Conservation (phyloP, 2,113 vertebrate species). For the Microcebus tavaratra region DNA sequence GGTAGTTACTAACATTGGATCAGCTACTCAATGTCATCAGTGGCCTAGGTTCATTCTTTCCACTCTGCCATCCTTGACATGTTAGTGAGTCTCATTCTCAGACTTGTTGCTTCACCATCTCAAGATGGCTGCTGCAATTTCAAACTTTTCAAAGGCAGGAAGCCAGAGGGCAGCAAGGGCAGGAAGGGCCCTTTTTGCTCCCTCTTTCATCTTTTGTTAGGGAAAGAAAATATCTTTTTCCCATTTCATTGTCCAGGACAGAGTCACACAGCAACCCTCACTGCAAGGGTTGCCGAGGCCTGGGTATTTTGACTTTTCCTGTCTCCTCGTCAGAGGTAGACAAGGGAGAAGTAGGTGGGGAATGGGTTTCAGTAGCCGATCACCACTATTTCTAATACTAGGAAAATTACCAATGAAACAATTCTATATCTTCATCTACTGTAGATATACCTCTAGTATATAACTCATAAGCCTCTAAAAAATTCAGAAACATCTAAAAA, state of each 20-base stretch:
- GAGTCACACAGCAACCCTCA: not conserved
- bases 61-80: not conserved
- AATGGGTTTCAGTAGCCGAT: not conserved
- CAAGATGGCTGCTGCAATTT: not conserved
- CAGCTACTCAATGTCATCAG: not conserved
- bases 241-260: not conserved
- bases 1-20: not conserved
- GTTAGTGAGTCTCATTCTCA: not conserved
- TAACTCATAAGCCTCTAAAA: not conserved
- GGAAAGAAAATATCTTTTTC: slow-evolving; percentile 39
- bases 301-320: not conserved
- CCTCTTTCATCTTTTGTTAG: not conserved
- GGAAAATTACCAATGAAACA: slow-evolving; percentile 15
- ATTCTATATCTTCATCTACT: not conserved
- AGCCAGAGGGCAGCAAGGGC: not conserved
- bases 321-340: not conserved
- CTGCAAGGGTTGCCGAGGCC: not conserved
- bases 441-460: not conserved
- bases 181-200: not conserved
- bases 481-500: slow-evolving; percentile 14
- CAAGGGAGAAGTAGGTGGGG: not conserved
- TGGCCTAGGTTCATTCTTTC: slow-evolving; percentile 15
- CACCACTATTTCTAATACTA: not conserved
- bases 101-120: not conserved
- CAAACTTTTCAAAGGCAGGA: not conserved